Conservation (phyloP, 1,140 invertebrate species). For the Sitophilus oryzae region DNA sequence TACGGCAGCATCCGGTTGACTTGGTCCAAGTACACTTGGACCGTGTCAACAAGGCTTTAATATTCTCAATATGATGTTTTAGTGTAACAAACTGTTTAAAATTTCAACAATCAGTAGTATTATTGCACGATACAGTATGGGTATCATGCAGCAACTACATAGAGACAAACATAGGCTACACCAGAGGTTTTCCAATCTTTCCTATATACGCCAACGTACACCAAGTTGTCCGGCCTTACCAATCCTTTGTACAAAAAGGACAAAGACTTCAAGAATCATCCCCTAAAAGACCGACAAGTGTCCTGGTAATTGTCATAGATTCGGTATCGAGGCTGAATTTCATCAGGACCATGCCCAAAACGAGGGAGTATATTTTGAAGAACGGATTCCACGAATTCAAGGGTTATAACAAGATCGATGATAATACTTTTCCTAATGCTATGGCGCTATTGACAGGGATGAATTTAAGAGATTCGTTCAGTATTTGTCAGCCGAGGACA, state of each 20-base stretch:
- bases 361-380: constrained; percentile 56
- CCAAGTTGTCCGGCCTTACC: constrained; percentile 40
- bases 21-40: no score
- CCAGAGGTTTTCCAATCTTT: constrained; percentile 8
- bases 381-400: constrained; percentile 49
- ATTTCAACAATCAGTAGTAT: constrained; percentile 42
- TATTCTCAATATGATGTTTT: constrained; percentile 26
- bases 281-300: constrained; percentile 48
- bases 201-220: constrained; percentile 51
- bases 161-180: constrained; percentile 25
- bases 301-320: constrained; percentile 75
- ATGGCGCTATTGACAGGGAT: constrained; percentile 70
- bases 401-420: constrained; percentile 65
- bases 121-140: constrained; percentile 43
- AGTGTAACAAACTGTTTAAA: constrained; percentile 42
- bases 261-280: constrained; percentile 6
- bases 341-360: constrained; percentile 70
- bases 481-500: constrained; percentile 49
- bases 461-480: constrained; percentile 45
- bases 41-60: no score
- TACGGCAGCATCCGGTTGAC: no score
- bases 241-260: constrained; percentile 32
- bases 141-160: constrained; percentile 43
- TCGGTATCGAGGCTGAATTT: constrained; percentile 75
- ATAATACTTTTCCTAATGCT: constrained; percentile 79